These are phyloP conservation scores for Cardiocondyla obscurior DNA, from an alignment of 1,140 invertebrate genomes.

Conservation along the genomic window DNA sequence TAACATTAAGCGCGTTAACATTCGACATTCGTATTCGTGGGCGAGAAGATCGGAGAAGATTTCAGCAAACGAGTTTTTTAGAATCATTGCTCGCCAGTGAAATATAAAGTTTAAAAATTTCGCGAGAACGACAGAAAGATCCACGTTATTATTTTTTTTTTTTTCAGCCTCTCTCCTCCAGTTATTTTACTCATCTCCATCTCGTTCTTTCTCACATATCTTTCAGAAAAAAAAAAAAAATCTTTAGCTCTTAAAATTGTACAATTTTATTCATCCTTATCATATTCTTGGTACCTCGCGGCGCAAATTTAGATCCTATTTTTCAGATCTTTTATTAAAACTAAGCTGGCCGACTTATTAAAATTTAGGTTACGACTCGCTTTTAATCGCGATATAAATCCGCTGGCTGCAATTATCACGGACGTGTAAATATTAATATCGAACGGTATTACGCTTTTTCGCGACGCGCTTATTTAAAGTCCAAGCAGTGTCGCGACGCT, in stretches of 20 bases:
- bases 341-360: not conserved
- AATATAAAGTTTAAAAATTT: constrained; percentile 46
- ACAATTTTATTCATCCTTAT: not conserved
- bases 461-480: no score
- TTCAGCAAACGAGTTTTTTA: constrained; percentile 21
- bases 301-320: not conserved
- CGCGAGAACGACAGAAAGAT: not conserved
- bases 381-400: not conserved
- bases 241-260: not conserved
- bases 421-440: no score
- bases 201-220: not conserved
- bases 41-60: constrained; percentile 16
- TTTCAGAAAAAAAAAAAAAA: no score
- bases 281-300: not conserved
- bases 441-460: no score
- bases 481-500: no score
- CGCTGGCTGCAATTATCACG: not conserved
- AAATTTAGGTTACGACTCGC: not conserved
- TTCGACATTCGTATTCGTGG: constrained; percentile 41
- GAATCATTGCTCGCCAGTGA: constrained; percentile 15
- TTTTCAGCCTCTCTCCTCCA: constrained; percentile 2
- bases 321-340: not conserved
- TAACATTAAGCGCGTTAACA: constrained; percentile 53
- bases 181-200: constrained; percentile 1
- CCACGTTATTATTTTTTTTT: constrained; percentile 10